A percentile compares a stretch with the other conserved stretches of the same genome.
Evolutionary conservation across 1,140 invertebrate species (phyloP).

Genomic region (Coptotermes formosanus): DNA sequence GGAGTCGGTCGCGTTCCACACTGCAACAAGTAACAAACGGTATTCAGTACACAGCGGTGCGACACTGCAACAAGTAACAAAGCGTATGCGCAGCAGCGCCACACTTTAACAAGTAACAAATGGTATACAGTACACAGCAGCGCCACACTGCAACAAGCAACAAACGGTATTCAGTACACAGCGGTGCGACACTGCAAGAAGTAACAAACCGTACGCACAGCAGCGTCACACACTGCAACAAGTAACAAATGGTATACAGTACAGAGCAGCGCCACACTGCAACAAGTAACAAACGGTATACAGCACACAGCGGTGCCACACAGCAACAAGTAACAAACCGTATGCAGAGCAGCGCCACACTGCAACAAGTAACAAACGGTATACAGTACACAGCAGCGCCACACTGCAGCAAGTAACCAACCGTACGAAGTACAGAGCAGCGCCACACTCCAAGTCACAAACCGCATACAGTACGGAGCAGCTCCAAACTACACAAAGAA

Average conservation of each 20-base stretch:
- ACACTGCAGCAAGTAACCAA: too few species aligned
- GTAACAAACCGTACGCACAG: too few species aligned
- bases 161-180: neutral
- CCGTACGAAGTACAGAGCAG: too few species aligned
- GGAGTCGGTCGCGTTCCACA: conserved; percentile 69
- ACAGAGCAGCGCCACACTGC: conserved; percentile 7
- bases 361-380: too few species aligned
- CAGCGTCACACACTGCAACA: neutral
- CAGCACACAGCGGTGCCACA: too few species aligned
- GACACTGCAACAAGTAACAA: conserved; percentile 57
- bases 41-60: conserved; percentile 45
- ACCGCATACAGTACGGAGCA: too few species aligned
- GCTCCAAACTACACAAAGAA: too few species aligned
- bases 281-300: too few species aligned
- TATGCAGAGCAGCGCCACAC: too few species aligned
- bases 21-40: conserved; percentile 51
- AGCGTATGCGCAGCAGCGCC: conserved; percentile 46
- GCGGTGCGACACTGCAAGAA: neutral
- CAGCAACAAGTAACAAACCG: too few species aligned
- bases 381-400: too few species aligned
- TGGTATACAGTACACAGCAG: conserved; percentile 31
- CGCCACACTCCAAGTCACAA: too few species aligned
- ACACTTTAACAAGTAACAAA: conserved; percentile 56
- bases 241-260: conserved; percentile 29
- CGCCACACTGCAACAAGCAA: conserved; percentile 61